Evolutionary conservation across 1,140 invertebrate species (phyloP).

Genomic region (Heliconius hermathena): DNA sequence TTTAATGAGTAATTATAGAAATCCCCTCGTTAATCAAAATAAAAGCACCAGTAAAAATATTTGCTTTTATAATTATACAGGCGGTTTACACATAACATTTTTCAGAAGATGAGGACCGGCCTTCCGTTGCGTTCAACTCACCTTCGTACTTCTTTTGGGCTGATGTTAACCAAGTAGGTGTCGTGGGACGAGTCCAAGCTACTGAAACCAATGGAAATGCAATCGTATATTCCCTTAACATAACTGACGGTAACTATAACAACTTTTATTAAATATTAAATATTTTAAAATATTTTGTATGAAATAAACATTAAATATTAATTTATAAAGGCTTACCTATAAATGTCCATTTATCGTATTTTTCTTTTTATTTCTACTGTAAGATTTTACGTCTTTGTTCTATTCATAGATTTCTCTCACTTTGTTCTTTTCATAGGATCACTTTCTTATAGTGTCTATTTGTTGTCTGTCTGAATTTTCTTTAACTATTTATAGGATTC

Average conservation of each 20-base stretch:
- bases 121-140: constrained; percentile 44
- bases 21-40: not conserved
- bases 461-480: too few species aligned
- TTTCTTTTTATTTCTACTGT: too few species aligned
- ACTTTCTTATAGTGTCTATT: too few species aligned
- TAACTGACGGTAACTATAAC: constrained; percentile 52
- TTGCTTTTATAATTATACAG: not conserved
- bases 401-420: too few species aligned
- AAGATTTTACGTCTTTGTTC: too few species aligned
- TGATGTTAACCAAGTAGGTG: constrained; percentile 50
- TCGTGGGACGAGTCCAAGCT: constrained; percentile 57
- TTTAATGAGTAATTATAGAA: not conserved
- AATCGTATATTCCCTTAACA: constrained; percentile 50
- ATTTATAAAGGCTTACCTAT: too few species aligned
- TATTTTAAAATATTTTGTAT: too few species aligned
- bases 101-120: not conserved
- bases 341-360: too few species aligned
- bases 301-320: too few species aligned
- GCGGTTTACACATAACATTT: not conserved
- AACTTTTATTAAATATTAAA: not conserved
- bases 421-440: too few species aligned
- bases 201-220: constrained; percentile 58
- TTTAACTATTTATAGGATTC: too few species aligned
- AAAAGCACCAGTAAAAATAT: not conserved
- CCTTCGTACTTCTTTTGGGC: constrained; percentile 54